Base-by-base conservation (phyloP, 2,113 vertebrate genomes). In the Percina caprodes region DNA sequence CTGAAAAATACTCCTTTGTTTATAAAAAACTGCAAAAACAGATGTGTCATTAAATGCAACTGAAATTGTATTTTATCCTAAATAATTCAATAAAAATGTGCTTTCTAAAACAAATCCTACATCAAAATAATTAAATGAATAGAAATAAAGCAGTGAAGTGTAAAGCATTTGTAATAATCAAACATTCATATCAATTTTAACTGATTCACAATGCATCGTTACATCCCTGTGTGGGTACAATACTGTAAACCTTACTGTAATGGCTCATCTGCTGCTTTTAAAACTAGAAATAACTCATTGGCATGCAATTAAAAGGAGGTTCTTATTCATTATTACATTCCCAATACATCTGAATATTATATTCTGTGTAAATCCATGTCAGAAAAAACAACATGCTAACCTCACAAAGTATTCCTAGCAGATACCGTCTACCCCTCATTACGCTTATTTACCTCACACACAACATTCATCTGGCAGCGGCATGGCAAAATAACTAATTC, bases 381-480 rank as follows among this genome's bases (percentile, higher is more conserved):
- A 19, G 10, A 10, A 45, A 58, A 48, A 68, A 56, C 6, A 42
- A 66, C 35, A 70, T 16, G 16, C 24, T 55, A 16, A 5, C 10
- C 51, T 51, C 49, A 12, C 46, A 35, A 68, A 33, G 61, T 62
- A 52, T 80, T 74, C 51, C 23, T 61, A 52, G 74, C 49, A 65
- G 56, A 49, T 35, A 23, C 10, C 1, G n/a, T 67, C 68, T 12
- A 45, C 45, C 26, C 65, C 62, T 68, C 74, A n/a, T 71, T 33
- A 15, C 18, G 33, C 33, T 60, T 49, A 76, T 74, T 74, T 23
- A 24, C 51, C 51, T 52, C 18, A 66, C 70, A 66, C 21, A 51
- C 74, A 66, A 66, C 58, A 72, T 23, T 49, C 52, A 69, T 78
- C 65, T 79, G 61, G 79, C 61, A 42, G 75, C 12, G 11, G 35